These are phyloP conservation scores for Limnodromus scolopaceus DNA, from an alignment of 2,797 vertebrate species.

Conservation along the genomic window DNA sequence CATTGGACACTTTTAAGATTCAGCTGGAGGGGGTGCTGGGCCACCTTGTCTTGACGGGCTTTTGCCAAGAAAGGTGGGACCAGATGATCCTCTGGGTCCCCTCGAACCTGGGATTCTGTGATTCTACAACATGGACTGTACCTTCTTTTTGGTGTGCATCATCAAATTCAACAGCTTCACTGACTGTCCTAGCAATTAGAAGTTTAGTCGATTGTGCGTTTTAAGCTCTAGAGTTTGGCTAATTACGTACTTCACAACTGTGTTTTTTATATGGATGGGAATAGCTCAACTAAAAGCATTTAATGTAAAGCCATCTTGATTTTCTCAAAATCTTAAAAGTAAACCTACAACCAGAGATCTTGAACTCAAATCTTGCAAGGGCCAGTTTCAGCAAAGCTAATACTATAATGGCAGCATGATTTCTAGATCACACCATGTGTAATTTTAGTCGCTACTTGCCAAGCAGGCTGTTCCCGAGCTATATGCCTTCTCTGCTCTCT, in stretches of 20 bases:
- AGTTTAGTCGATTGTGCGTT: background rate
- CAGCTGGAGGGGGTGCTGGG: background rate
- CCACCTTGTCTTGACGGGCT: too few relatives aligned
- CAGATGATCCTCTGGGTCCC: background rate
- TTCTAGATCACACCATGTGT: background rate
- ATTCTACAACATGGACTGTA: background rate
- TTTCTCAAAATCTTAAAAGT: background rate
- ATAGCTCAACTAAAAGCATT: background rate
- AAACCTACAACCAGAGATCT: background rate
- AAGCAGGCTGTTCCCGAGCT: background rate
- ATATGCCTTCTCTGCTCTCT: background rate
- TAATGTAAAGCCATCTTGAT: background rate
- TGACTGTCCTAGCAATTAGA: background rate
- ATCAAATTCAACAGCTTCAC: background rate
- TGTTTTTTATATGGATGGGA: background rate
- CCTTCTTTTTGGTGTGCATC: background rate
- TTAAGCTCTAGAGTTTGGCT: background rate
- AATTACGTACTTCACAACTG: background rate
- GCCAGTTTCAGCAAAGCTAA: background rate
- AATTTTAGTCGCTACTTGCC: background rate
- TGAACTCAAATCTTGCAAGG: background rate
- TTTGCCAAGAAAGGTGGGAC: background rate
- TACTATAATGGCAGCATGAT: background rate
- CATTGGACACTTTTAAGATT: background rate
- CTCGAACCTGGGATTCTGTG: background rate